Evolutionary conservation across 1,140 invertebrate species (phyloP).

Genomic region (Dryas iulia): DNA sequence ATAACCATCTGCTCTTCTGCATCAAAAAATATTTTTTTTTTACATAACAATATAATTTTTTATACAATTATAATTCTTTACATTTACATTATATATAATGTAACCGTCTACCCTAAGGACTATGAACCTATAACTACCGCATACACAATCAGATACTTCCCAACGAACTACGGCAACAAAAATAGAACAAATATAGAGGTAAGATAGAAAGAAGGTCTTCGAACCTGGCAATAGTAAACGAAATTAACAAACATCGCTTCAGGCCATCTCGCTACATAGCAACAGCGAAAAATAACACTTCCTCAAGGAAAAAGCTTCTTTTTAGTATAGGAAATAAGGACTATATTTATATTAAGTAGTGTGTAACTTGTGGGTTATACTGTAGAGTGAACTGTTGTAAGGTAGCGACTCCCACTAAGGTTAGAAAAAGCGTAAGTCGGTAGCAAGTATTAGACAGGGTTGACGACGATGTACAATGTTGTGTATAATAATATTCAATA

Average conservation of each 20-base stretch:
- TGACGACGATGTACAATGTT: neutral
- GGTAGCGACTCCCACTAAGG: conserved; percentile 32
- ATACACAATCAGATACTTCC: no score
- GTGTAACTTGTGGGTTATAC: conserved; percentile 9
- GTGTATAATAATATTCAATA: no score
- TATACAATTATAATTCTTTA: no score
- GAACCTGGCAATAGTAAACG: conserved; percentile 11
- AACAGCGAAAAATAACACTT: neutral
- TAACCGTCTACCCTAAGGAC: no score
- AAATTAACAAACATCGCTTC: conserved; percentile 18
- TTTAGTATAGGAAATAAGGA: neutral
- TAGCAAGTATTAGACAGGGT: conserved; percentile 30
- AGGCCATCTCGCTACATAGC: conserved; percentile 13
- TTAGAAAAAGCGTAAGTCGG: conserved; percentile 49
- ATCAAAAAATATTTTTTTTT: no score
- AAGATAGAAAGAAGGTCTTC: conserved; percentile 7
- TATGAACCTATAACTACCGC: no score
- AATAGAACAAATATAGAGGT: neutral
- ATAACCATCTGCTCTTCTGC: no score
- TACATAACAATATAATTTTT: no score
- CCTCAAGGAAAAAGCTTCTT: neutral
- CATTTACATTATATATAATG: no score
- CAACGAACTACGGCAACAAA: no score
- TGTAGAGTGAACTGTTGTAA: conserved; percentile 9
- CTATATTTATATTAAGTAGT: neutral